These are phyloP conservation scores for Gnathonemus echidnorhynchus DNA, from an alignment of 2,113 vertebrate species.

Conservation along the genomic window DNA sequence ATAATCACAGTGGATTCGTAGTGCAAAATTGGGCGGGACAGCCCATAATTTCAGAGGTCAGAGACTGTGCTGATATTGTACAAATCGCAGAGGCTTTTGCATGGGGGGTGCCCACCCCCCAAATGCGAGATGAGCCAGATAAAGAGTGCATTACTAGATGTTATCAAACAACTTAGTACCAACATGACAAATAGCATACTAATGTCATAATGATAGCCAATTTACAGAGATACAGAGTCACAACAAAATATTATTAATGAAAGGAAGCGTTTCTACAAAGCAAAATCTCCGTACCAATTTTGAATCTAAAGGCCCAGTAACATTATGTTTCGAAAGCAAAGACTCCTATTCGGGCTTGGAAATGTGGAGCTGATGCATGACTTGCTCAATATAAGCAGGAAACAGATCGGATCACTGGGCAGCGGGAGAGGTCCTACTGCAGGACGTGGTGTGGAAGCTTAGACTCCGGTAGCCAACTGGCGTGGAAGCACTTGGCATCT, in stretches of 20 bases:
- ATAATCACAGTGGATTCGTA: neutral
- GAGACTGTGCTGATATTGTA: neutral
- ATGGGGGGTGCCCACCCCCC: neutral
- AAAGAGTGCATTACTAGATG: neutral
- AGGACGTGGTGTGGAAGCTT: neutral
- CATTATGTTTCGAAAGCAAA: neutral
- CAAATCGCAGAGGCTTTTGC: neutral
- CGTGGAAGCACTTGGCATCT: neutral
- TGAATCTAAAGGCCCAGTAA: neutral
- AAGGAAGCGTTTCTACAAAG: neutral
- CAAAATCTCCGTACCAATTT: neutral
- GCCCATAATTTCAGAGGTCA: neutral
- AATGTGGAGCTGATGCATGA: neutral
- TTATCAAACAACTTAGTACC: neutral
- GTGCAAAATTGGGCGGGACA: neutral
- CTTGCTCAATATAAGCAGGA: neutral
- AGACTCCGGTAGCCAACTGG: slow-evolving; percentile 1
- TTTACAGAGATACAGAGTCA: neutral
- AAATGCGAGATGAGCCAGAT: neutral
- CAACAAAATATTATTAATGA: neutral
- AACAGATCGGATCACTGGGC: neutral
- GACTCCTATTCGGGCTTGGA: neutral
- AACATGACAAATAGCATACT: neutral
- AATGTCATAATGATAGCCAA: neutral
- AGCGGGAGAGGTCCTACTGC: neutral